Evolutionary conservation across 1,140 invertebrate species (phyloP).

Genomic region (Amphibalanus amphitrite): DNA sequence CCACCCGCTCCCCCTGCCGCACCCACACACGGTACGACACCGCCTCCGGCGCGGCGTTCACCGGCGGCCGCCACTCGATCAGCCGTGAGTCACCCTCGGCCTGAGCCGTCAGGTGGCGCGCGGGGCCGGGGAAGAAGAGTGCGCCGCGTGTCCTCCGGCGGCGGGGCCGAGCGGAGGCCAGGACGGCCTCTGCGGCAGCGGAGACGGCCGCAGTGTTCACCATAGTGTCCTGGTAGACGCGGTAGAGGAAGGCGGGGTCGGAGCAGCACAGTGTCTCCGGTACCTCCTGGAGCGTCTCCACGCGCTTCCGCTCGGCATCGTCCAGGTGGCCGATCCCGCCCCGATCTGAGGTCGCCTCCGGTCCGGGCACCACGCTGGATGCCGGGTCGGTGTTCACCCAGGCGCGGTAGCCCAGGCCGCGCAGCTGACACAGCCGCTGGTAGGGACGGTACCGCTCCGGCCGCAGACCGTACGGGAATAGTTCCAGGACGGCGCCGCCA

Average conservation of each 20-base stretch:
- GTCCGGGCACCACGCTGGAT: background rate
- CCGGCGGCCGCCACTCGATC: background rate
- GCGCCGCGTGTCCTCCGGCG: background rate
- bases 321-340: background rate
- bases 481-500: conserved; percentile 18
- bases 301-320: background rate
- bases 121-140: background rate
- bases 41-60: background rate
- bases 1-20: background rate
- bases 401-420: background rate
- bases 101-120: background rate
- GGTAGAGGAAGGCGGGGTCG: conserved; percentile 31
- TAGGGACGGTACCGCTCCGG: conserved; percentile 30
- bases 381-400: background rate
- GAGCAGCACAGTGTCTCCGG: conserved; percentile 28
- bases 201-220: conserved; percentile 25
- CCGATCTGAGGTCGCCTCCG: background rate
- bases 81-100: background rate
- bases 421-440: conserved; percentile 22
- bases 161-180: background rate
- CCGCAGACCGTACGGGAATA: conserved; percentile 25
- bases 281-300: background rate
- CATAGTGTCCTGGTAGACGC: conserved; percentile 33
- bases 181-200: too few relatives aligned
- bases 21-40: background rate